Base-by-base conservation (phyloP, 2,113 vertebrate species). In the Bombycilla garrulus region DNA sequence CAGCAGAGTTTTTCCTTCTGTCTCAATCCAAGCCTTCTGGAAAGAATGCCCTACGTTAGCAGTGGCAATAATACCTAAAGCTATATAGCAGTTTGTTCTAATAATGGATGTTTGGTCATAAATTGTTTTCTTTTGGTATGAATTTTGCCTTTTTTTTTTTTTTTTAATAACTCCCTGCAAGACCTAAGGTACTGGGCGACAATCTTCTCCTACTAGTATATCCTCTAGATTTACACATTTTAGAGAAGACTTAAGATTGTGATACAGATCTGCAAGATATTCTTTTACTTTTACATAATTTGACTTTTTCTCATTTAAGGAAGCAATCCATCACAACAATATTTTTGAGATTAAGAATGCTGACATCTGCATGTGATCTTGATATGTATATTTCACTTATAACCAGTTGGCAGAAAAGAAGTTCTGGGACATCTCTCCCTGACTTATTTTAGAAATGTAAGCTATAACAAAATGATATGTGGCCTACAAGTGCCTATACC, bases 381-480 rank as follows among this genome's bases (percentile, higher is more conserved):
- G 47, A 66, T 50, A 67, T 29, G 42, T 6, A 62, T 5, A 5
- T 86, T 78, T 29, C 38, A 33, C 19, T 81, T 73, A 77, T 0
- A 70, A 35, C 48, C 42, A 89, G 14, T 14, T 38, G 38, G 40
- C 61, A 91, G 38, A 91, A 95, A 73, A 4, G 0, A 93, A 87
- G 21, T 79, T 74, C 40, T 89, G 51, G 15, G 38, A 44, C 24
- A 36, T 28, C 40, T 42, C 33, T 62, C 47, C 35, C 15, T 64
- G 24, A 67, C 44, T 31, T 88, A 11, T 35, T 89, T 83, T 29
- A 85, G 33, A 51, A 26, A 82, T 24, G 7, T 80, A 82, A 77
- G 26, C 36, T 61, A 38, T n/a, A 77, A 58, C 0, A 0, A 82
- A 73, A 88, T 7, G 0, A 71, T 53, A 69, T 2, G 0, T 44